These are phyloP conservation scores for Pseudochromis fuscus DNA, from an alignment of 2,797 vertebrate genomes.

Conservation along the genomic window DNA sequence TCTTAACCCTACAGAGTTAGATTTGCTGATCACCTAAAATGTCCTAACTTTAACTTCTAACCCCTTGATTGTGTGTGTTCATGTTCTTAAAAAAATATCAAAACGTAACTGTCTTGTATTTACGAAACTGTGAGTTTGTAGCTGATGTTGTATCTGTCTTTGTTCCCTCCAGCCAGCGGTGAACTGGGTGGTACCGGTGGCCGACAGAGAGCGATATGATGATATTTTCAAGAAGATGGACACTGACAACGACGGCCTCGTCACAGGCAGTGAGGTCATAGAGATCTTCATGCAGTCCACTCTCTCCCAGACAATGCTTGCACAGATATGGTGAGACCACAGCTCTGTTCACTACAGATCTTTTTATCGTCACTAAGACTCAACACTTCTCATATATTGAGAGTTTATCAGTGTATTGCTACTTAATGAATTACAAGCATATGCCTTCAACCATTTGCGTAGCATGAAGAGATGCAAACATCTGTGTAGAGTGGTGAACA, in stretches of 20 bases:
- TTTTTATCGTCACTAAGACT: not conserved
- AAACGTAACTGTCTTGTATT: no score
- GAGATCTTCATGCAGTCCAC: conserved; percentile 98
- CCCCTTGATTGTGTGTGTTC: no score
- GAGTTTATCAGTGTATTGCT: not conserved
- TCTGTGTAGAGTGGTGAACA: no score
- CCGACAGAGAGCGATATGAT: conserved; percentile 91
- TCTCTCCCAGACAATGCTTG: conserved; percentile 92
- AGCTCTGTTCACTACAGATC: not conserved
- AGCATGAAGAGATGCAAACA: no score
- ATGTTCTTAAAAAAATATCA: no score
- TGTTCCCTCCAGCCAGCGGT: conserved; percentile 71
- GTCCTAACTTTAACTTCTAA: not conserved
- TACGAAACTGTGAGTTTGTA: not conserved
- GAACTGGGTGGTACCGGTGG: conserved; percentile 92
- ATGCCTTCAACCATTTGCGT: no score
- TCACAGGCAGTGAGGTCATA: conserved; percentile 94
- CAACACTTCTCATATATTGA: not conserved
- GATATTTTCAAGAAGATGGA: conserved; percentile 95
- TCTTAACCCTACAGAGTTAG: not conserved
- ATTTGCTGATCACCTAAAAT: not conserved
- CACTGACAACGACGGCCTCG: conserved; percentile 90
- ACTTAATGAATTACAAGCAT: no score
- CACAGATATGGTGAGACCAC: conserved; percentile 94
- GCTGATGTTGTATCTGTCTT: not conserved